These are phyloP conservation scores for Oppia nitens DNA, from an alignment of 1,140 invertebrate genomes.

Conservation along the genomic window DNA sequence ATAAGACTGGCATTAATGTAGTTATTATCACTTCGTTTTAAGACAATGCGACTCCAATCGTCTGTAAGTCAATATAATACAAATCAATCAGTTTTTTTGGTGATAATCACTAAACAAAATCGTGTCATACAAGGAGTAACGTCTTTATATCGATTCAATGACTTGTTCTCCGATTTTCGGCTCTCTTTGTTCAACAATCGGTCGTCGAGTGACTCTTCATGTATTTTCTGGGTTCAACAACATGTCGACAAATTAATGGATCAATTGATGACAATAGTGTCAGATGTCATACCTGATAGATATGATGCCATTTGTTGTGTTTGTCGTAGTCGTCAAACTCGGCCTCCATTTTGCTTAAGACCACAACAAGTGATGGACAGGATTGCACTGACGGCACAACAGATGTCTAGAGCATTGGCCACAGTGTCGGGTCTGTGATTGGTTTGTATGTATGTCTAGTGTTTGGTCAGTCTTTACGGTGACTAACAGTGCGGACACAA, in stretches of 20 bases:
- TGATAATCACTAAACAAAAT: background rate
- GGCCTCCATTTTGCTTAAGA: slow-evolving; percentile 7
- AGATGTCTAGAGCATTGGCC: too few species aligned
- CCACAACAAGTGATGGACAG: background rate
- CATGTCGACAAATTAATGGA: too few species aligned
- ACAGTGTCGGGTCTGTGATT: too few species aligned
- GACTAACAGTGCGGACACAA: too few species aligned
- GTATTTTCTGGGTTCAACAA: slow-evolving; percentile 4
- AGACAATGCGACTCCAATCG: slow-evolving; percentile 71
- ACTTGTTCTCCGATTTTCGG: slow-evolving; percentile 56
- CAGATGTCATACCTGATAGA: slow-evolving; percentile 5
- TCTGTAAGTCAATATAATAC: slow-evolving; percentile 25
- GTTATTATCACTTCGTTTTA: slow-evolving; percentile 50
- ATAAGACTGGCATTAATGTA: slow-evolving; percentile 58
- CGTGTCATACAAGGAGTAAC: slow-evolving; percentile 57
- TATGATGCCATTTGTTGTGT: slow-evolving; percentile 11
- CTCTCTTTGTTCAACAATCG: slow-evolving; percentile 40
- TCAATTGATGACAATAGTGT: background rate
- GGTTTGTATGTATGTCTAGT: too few species aligned
- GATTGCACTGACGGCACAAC: too few species aligned
- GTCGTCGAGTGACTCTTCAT: background rate
- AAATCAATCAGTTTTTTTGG: background rate
- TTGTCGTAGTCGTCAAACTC: slow-evolving; percentile 12
- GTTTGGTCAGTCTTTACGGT: too few species aligned
- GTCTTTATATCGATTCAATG: slow-evolving; percentile 78